These are phyloP conservation scores for Cynopterus sphinx DNA, from an alignment of 2,797 vertebrate species.

Conservation along the genomic window DNA sequence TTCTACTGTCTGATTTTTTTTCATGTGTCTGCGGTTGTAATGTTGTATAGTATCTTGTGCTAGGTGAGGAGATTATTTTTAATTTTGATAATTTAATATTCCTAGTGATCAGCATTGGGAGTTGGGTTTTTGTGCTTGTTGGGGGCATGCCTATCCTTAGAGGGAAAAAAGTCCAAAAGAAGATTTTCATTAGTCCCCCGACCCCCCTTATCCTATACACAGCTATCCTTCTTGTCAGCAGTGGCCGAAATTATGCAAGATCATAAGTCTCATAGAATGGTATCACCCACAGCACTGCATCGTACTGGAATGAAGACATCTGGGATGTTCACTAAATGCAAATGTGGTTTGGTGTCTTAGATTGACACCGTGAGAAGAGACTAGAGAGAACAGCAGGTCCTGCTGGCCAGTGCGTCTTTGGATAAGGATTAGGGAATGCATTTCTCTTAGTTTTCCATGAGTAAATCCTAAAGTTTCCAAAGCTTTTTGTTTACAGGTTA, in stretches of 20 bases:
- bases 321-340: neutral
- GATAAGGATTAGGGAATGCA: neutral
- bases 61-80: conserved; percentile 84
- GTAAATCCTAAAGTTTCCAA: conserved; percentile 26
- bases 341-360: neutral
- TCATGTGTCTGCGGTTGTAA: conserved; percentile 86
- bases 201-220: neutral
- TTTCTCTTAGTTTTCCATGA: conserved; percentile 6
- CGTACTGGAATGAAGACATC: neutral
- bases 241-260: neutral
- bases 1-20: conserved; percentile 87
- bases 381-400: conserved; percentile 43
- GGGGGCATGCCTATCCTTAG: conserved; percentile 67
- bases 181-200: neutral
- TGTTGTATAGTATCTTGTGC: conserved; percentile 86
- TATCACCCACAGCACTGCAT: neutral
- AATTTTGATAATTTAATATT: conserved; percentile 84
- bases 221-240: neutral
- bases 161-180: neutral
- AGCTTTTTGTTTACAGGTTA: conserved; percentile 59
- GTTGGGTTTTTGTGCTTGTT: conserved; percentile 75
- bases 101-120: conserved; percentile 81
- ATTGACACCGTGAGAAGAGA: conserved; percentile 17
- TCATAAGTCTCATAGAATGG: neutral
- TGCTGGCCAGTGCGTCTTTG: conserved; percentile 1